A percentile compares a stretch with the other conserved stretches of the same genome.
These are phyloP conservation scores for Pogoniulus pusillus DNA, from an alignment of 2,797 vertebrate species.

Conservation along the genomic window DNA sequence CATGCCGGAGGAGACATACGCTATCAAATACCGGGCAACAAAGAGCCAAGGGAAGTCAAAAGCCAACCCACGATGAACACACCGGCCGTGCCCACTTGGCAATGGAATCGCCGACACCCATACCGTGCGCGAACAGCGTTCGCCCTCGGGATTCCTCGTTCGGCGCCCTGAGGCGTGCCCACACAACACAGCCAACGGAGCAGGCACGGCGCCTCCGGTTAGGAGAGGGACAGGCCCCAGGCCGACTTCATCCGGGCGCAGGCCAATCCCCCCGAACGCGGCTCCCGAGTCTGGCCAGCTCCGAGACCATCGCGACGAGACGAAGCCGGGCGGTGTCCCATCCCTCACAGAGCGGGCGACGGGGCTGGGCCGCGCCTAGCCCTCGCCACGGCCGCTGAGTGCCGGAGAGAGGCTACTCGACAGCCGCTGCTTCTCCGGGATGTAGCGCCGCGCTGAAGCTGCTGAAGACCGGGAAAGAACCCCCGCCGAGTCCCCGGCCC, in stretches of 20 bases:
- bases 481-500: not conserved
- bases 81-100: not conserved
- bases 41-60: not conserved
- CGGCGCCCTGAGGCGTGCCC: rapidly evolving
- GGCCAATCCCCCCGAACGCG: not conserved
- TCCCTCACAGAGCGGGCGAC: not conserved
- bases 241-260: not conserved
- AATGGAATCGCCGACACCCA: rapidly evolving
- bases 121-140: rapidly evolving
- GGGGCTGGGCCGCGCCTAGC: not conserved
- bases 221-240: not conserved
- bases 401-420: not conserved
- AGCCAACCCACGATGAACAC: not conserved
- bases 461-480: not conserved
- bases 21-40: not conserved
- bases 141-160: not conserved
- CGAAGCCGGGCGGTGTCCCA: not conserved
- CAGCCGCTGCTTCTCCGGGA: not conserved
- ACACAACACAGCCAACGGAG: rapidly evolving
- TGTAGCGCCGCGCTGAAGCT: not conserved
- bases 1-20: not conserved
- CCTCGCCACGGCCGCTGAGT: not conserved
- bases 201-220: not conserved
- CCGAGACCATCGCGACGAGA: not conserved
- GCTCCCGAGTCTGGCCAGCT: not conserved